phyloP scores from a whole-genome alignment of 2,797 vertebrate species.

The Chelonia mydas region DNA sequence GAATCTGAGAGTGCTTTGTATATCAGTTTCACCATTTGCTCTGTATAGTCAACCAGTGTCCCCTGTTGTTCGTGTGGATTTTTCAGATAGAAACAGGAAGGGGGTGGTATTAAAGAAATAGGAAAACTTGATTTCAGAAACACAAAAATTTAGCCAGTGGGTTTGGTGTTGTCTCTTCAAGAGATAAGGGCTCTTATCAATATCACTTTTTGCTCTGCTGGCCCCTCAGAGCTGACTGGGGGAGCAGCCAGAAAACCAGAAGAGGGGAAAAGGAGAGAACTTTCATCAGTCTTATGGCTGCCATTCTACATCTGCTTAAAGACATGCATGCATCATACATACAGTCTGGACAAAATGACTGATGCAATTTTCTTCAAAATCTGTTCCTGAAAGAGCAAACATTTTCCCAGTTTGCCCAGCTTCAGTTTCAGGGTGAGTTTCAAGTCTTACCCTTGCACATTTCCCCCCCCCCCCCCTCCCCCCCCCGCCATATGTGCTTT shows the following conservation, averaged over 20 bases:
- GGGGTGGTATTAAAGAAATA: neutral
- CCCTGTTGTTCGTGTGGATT: neutral
- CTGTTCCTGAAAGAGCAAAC: neutral
- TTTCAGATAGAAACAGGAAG: neutral
- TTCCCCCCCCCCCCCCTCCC: slow-evolving; percentile 10
- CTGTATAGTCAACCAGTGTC: neutral
- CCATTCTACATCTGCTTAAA: neutral
- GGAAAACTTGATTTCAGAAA: neutral
- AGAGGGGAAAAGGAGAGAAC: slow-evolving; percentile 1
- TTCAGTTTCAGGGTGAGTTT: neutral
- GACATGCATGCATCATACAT: neutral
- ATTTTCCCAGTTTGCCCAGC: neutral
- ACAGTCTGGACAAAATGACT: slow-evolving; percentile 2
- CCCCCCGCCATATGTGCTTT: neutral
- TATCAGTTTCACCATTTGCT: slow-evolving; percentile 1
- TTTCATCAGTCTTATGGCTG: neutral
- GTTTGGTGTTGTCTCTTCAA: neutral
- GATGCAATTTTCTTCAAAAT: neutral
- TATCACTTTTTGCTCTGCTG: neutral
- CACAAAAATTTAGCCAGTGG: neutral
- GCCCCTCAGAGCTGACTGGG: neutral
- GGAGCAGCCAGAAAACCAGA: neutral
- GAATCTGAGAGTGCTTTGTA: neutral
- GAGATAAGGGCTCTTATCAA: neutral
- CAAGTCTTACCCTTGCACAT: slow-evolving; percentile 18